phyloP scores from a whole-genome alignment of 2,888 invertebrate genomes.

The Eupithecia pulchellata region DNA sequence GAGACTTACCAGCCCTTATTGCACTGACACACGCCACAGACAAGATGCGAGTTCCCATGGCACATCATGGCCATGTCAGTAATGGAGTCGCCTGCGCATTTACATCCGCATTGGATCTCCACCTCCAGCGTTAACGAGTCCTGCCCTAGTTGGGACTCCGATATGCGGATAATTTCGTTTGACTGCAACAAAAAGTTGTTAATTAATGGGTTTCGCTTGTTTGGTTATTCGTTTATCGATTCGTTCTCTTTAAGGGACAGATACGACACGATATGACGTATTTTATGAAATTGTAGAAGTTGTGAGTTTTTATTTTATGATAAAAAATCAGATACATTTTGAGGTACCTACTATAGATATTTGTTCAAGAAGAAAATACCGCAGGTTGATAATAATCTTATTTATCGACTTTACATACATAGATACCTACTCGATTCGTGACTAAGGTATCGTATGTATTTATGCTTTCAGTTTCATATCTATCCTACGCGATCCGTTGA shows the following conservation, averaged over 20 bases:
- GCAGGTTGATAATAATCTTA: too few species aligned
- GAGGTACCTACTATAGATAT: too few species aligned
- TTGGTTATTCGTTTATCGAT: too few species aligned
- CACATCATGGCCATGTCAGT: slow-evolving; percentile 66
- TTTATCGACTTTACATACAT: too few species aligned
- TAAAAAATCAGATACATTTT: too few species aligned
- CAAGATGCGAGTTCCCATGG: slow-evolving; percentile 83
- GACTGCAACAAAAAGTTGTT: slow-evolving; percentile 54
- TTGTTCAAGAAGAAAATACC: too few species aligned
- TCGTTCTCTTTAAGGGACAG: too few species aligned
- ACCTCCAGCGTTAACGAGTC: slow-evolving; percentile 89
- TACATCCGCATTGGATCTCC: slow-evolving; percentile 90
- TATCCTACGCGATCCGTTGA: neutral
- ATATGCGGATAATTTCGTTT: slow-evolving; percentile 86
- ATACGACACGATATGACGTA: neutral
- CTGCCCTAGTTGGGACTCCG: slow-evolving; percentile 91
- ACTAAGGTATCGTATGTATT: too few species aligned
- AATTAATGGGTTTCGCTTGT: neutral
- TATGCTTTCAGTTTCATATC: too few species aligned
- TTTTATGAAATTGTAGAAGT: too few species aligned
- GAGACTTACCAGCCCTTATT: slow-evolving; percentile 85
- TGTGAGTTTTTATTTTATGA: too few species aligned
- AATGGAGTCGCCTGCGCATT: slow-evolving; percentile 78
- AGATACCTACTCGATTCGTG: too few species aligned
- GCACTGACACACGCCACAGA: slow-evolving; percentile 88